Evolutionary conservation across 2,797 vertebrate species (phyloP).

Genomic region (Siniperca undulata): DNA sequence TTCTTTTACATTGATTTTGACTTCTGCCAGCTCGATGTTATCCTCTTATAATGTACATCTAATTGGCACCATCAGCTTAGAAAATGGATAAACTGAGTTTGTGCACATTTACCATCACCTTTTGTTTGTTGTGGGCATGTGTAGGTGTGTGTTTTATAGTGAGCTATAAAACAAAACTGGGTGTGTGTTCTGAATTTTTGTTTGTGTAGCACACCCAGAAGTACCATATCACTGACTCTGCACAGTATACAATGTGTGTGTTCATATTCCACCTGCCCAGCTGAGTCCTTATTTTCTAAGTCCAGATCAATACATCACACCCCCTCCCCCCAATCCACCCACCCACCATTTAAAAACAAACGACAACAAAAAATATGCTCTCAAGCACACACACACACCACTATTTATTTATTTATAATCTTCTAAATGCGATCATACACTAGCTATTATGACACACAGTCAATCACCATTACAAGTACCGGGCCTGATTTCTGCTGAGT

Average conservation of each 20-base stretch:
- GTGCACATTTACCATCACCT: neutral
- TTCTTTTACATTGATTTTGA: neutral
- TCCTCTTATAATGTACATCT: neutral
- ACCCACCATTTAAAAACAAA: neutral
- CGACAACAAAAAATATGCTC: neutral
- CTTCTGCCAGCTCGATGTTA: neutral
- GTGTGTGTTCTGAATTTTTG: neutral
- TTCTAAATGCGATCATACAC: conserved; percentile 49
- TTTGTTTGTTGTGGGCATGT: neutral
- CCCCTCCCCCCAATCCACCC: neutral
- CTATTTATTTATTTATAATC: conserved; percentile 45
- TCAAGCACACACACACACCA: conserved; percentile 13
- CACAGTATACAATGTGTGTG: neutral
- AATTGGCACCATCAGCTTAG: neutral
- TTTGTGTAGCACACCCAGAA: neutral
- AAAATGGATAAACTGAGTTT: neutral
- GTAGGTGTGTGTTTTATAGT: conserved; percentile 1
- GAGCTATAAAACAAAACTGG: neutral
- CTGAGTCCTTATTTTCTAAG: neutral
- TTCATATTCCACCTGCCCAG: neutral
- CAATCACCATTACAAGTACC: conserved; percentile 48
- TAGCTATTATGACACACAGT: conserved; percentile 53
- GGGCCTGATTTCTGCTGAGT: conserved; percentile 60
- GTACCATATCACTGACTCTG: conserved; percentile 25
- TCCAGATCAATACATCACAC: conserved; percentile 23